Conservation (phyloP, 2,888 invertebrate species). For the Synergus gifuensis region DNA sequence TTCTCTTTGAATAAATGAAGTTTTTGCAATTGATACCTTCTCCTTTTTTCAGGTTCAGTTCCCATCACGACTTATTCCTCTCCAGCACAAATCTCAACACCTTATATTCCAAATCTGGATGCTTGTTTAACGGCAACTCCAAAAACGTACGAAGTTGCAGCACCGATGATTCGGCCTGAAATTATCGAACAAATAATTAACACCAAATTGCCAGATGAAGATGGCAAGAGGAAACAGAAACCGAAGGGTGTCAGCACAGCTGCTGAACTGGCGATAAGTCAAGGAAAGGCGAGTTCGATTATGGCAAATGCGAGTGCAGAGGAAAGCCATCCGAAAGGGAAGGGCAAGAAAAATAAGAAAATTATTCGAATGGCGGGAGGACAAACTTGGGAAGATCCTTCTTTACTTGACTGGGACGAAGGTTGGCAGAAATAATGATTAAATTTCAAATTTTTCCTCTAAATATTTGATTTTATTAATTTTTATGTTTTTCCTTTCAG, state of each 20-base stretch:
- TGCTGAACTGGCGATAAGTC: conserved; percentile 83
- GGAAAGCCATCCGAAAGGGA: conserved; percentile 75
- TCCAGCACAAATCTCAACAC: conserved; percentile 74
- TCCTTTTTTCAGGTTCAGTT: conserved; percentile 61
- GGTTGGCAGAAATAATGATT: conserved; percentile 74
- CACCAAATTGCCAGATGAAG: conserved; percentile 74
- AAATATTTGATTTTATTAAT: neutral
- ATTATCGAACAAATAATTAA: conserved; percentile 75
- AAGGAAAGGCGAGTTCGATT: conserved; percentile 78
- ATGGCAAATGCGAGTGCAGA: conserved; percentile 76
- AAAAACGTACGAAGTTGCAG: conserved; percentile 75
- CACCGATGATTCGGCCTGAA: conserved; percentile 73
- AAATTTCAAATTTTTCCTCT: neutral
- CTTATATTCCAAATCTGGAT: conserved; percentile 72
- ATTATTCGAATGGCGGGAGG: conserved; percentile 95
- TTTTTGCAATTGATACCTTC: too few relatives aligned
- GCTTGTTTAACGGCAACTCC: conserved; percentile 75
- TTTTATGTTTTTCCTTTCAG: conserved; percentile 75
- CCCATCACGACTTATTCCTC: conserved; percentile 75
- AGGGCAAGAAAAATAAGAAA: conserved; percentile 83
- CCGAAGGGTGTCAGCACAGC: conserved; percentile 83
- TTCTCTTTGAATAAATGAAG: too few relatives aligned
- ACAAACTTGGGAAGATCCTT: conserved; percentile 96
- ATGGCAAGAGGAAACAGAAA: conserved; percentile 81
- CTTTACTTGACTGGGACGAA: conserved; percentile 97